Evolutionary conservation across 2,113 vertebrate genomes (phyloP).

Genomic region (Acinonyx jubatus): DNA sequence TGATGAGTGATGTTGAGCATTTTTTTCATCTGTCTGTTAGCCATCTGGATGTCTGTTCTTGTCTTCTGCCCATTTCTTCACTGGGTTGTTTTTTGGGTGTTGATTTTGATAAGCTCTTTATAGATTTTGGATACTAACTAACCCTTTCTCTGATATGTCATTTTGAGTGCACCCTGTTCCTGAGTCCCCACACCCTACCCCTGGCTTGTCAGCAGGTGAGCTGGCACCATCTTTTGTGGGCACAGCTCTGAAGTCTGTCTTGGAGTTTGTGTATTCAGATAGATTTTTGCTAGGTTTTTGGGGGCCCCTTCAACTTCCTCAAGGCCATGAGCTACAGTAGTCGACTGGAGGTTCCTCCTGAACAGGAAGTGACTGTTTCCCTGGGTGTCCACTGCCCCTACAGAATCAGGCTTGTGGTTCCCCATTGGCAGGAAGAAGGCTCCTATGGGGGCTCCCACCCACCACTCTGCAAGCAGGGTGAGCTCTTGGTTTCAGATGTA

Average conservation of each 20-base stretch:
- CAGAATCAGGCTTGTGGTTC: background rate
- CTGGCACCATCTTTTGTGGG: background rate
- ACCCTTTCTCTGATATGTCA: too few relatives aligned
- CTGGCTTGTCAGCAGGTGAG: background rate
- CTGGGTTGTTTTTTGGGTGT: too few relatives aligned
- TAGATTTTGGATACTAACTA: too few relatives aligned
- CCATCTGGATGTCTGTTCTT: too few relatives aligned
- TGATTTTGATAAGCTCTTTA: too few relatives aligned
- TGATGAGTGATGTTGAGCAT: too few relatives aligned
- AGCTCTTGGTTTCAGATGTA: background rate
- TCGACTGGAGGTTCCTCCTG: background rate
- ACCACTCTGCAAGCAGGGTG: background rate
- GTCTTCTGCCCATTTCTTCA: too few relatives aligned
- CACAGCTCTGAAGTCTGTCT: background rate
- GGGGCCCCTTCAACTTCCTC: background rate
- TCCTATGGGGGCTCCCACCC: background rate
- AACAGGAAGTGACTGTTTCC: constrained; percentile 4
- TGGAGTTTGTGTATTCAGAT: background rate
- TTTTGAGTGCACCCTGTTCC: background rate
- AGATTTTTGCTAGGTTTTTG: background rate
- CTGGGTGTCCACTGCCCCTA: background rate
- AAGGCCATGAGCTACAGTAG: background rate
- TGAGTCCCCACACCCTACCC: background rate
- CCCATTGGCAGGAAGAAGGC: background rate
- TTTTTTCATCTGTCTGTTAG: too few relatives aligned